Evolutionary conservation across 2,113 vertebrate species (phyloP).

Genomic region (Lutjanus erythropterus): DNA sequence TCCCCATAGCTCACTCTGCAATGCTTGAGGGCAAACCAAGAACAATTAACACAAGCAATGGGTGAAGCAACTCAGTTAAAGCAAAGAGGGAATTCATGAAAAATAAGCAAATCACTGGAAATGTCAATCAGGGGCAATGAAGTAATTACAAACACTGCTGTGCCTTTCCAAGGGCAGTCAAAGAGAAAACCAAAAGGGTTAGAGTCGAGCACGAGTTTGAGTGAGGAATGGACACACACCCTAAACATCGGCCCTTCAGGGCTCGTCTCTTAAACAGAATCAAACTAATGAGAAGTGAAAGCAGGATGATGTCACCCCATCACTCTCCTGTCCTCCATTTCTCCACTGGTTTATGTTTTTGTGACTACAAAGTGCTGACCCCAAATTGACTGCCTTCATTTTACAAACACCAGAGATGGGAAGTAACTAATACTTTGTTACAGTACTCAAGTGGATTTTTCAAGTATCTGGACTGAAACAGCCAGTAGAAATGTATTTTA

Average conservation of each 20-base stretch:
- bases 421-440: no score
- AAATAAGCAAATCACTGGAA: constrained; percentile 84
- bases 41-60: constrained; percentile 82
- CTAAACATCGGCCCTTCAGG: constrained; percentile 62
- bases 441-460: no score
- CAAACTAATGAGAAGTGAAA: constrained; percentile 70
- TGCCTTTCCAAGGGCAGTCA: constrained; percentile 69
- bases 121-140: constrained; percentile 79
- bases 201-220: constrained; percentile 62
- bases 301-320: constrained; percentile 74
- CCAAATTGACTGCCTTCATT: constrained; percentile 43
- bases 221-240: constrained; percentile 64
- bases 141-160: constrained; percentile 75
- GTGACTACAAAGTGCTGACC: constrained; percentile 73
- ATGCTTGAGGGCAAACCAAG: constrained; percentile 73
- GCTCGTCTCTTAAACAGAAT: constrained; percentile 49
- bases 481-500: no score
- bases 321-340: constrained; percentile 61
- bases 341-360: constrained; percentile 71
- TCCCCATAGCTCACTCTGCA: constrained; percentile 87
- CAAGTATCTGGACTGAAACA: no score
- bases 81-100: constrained; percentile 76
- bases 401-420: no score
- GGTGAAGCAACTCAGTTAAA: constrained; percentile 76
- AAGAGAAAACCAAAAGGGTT: constrained; percentile 67